Base-by-base conservation (phyloP, 2,797 vertebrate species). In the Spatula versicolor region DNA sequence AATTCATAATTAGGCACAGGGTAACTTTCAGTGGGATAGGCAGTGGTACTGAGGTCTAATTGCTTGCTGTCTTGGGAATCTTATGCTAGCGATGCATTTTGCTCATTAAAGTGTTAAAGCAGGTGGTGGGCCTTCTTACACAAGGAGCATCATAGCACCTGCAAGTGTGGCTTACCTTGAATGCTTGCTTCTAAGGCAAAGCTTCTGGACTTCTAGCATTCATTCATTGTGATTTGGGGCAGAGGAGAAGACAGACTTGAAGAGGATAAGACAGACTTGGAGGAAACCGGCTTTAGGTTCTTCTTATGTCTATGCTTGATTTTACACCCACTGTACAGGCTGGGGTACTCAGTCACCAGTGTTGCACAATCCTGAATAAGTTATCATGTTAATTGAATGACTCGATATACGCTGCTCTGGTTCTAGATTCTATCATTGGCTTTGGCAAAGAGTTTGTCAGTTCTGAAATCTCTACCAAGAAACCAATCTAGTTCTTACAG, bases 391-490 rank as follows among this genome's bases (percentile, higher is more conserved):
- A 71, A 67, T 80, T 12, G n/a, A 79, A 68, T 56, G 76, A 20
- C 31, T 91, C 75, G 64, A 92, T 92, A 46, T 68, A 43, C 81
- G 72, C 28, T 59, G 45, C 35, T 77, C 28, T 18, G 11, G 28
- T 92, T 71, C 76, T 83, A 83, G 54, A 13, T 63, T 85, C 74
- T 55, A 19, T 77, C 60, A 23, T 17, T 85, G 39, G 35, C 60
- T 74, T 82, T 48, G 1, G 41, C 46, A 62, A 73, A 46, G 1
- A 12, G 17, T 73, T 92, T 54, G 35, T 71, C 11, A 2, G 41
- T 55, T 94, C 93, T 91, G 85, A 55, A 92, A 74, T 69, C 37
- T 89, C 67, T 79, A 48, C 45, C 63, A 76, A 50, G 78, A 75
- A 84, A 71, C 23, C 82, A 66, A 87, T 66, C 33, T 73, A 52